These are phyloP conservation scores for Paradoxurus hermaphroditus DNA, from an alignment of 2,113 vertebrate genomes.

Conservation along the genomic window DNA sequence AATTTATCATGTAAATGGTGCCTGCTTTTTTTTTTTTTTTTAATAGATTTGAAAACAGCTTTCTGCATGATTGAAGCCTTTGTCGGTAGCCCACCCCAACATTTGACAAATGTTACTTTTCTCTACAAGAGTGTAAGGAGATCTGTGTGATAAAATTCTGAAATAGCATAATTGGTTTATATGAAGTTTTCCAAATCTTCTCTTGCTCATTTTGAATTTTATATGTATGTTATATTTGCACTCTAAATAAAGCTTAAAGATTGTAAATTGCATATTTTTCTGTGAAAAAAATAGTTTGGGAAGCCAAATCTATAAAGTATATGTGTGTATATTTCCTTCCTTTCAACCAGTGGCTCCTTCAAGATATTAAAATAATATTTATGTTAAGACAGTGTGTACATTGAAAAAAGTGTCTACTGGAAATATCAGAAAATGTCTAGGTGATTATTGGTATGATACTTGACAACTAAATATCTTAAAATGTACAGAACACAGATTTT, in stretches of 20 bases:
- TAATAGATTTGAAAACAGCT: constrained; percentile 92
- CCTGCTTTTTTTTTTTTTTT: constrained; percentile 87
- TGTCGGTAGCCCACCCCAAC: constrained; percentile 85
- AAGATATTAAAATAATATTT: not conserved
- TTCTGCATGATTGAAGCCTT: constrained; percentile 92
- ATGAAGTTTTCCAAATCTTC: not conserved
- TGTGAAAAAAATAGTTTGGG: not conserved
- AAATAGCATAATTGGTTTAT: constrained; percentile 32
- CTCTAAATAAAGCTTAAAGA: not conserved
- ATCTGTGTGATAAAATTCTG: constrained; percentile 71
- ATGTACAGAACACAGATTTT: not conserved
- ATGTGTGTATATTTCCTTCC: not conserved
- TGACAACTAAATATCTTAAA: not conserved
- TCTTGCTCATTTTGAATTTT: not conserved
- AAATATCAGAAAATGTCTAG: not conserved
- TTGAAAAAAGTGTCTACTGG: not conserved
- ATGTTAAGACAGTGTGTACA: not conserved
- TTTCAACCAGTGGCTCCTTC: not conserved
- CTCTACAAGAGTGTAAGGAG: constrained; percentile 75
- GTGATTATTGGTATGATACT: not conserved
- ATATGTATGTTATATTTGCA: not conserved
- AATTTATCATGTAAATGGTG: constrained; percentile 95
- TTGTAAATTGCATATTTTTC: not conserved
- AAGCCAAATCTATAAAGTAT: not conserved
- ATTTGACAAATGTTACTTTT: constrained; percentile 88